Conservation (phyloP, 2,113 vertebrate species). For the Rallus limicola region DNA sequence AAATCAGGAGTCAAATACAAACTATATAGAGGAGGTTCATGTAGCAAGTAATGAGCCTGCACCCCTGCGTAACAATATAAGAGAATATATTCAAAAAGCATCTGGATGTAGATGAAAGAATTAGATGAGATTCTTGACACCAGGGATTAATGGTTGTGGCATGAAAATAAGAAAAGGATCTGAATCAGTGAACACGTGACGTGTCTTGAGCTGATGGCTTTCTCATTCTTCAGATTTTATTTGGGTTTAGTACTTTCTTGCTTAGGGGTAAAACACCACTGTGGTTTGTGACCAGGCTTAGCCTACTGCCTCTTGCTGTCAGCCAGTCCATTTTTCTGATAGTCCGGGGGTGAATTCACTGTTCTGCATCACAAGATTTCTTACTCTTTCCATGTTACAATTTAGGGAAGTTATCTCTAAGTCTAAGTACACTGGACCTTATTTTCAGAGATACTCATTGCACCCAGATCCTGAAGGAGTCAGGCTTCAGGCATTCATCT, state of each 20-base stretch:
- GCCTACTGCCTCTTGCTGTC: neutral
- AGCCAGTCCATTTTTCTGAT: neutral
- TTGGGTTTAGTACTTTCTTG: neutral
- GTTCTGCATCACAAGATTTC: neutral
- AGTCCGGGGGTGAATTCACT: neutral
- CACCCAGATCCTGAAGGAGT: neutral
- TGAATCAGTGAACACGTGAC: neutral
- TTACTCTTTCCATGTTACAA: neutral
- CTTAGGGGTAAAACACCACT: neutral
- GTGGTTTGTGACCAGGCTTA: neutral
- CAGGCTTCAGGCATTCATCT: neutral
- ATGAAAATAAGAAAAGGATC: slow-evolving; percentile 42
- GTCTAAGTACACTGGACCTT: neutral
- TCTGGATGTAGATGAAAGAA: neutral
- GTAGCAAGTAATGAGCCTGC: slow-evolving; percentile 16
- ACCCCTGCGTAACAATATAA: neutral
- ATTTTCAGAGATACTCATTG: neutral
- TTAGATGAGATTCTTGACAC: slow-evolving; percentile 62
- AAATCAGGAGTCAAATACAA: slow-evolving; percentile 21
- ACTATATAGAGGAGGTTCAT: neutral
- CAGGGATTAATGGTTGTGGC: slow-evolving; percentile 22
- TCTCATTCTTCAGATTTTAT: slow-evolving; percentile 8
- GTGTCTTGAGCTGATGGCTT: neutral
- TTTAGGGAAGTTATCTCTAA: neutral
- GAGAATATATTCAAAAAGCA: neutral